Evolutionary conservation across 2,797 vertebrate genomes (phyloP), one percentile per base, ranked within the genome.

Genomic region (Coregonus sp.): DNA sequence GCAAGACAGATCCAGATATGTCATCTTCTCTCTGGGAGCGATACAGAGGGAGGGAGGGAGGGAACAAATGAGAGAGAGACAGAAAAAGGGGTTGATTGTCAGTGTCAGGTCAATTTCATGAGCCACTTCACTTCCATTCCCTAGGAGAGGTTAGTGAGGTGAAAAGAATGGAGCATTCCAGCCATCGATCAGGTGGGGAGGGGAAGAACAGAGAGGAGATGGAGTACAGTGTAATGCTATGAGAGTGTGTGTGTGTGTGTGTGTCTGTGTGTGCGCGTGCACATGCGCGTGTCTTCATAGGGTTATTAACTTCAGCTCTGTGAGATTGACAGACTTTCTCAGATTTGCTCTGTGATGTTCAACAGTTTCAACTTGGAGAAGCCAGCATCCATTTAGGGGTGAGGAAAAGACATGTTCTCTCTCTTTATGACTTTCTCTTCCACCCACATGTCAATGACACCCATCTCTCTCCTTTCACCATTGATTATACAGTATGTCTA

Each of bases 51-150:
- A 2, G 78, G 35, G 50, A 29, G 65, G 16, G 37, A 16, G 63
- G 40, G 18, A 16, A 51, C 52, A 47, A 40, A 12, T 37, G 61
- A 47, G 11, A 67, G 63, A 61, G 72, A 73, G 70, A 73, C 16
- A 70, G 18, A 70, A 72, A 70, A 65, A 65, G 75, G 50, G 59
- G 25, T 40, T 84, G 80, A 83, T 70, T 80, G 77, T 83, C 82
- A 88, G 70, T 63, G 82, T 85, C 72, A 72, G 77, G 78, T 83
- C 79, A 76, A 82, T 86, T 81, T 83, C 80, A 86, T 82, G 72
- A 86, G 78, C 74, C 70, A 67, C 78, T 76, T 76, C 79, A 79
- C 75, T 71, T 37, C 33, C 63, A 74, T 78, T 84, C 65, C 75
- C 80, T 75, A 74, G 73, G 79, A 78, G 66, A 70, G 68, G 51